Evolutionary conservation across 2,113 vertebrate species (phyloP), one percentile per base, ranked within the genome.

Genomic region (Aepyceros melampus): DNA sequence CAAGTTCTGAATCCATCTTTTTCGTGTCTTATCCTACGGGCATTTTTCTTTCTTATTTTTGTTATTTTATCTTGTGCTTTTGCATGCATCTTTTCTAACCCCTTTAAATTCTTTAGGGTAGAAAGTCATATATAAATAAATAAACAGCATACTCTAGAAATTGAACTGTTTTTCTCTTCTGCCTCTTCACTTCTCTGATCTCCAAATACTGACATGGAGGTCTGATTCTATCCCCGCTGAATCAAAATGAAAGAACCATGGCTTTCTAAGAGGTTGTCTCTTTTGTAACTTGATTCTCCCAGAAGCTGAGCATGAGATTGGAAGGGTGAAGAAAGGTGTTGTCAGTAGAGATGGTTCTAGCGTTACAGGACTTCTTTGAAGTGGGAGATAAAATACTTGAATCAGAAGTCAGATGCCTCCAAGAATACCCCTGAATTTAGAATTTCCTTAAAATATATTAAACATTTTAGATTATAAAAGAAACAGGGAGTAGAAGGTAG

Each of bases 81-180:
- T 93, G 10, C 92, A n/a, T 92, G 47, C 31, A 76, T 60, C 71
- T 62, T 85, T 90, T 78, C 33, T 60, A 79, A 8, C 15, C 36
- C 25, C 33, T n/a, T 95, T 71, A 87, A 81, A 82, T 97, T 83
- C n/a, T 96, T 87, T 79, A 86, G 49, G 60, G 93, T 95, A 92
- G 64, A 83, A 94, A 47, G 23, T 85, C 88, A 4, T 51, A 36
- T 58, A 64, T 96, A 94, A 97, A 91, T 96, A 95, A 92, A 76
- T 97, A 96, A 96, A 95, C 51, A 94, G 62, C 51, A 43, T 33
- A 79, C 10, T 89, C 53, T 43, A 91, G 82, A 97, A 88, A 91
- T 55, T 40, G 31, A 56, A 9, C 8, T 36, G 0, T 84, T 88
- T 97, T 85, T 88, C 64, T 62, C 19, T 47, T 89, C 58, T 67